Percentiles rank a stretch among this genome's conserved stretches.
Evolutionary conservation across 2,113 vertebrate species (phyloP).

Genomic region (Crypturellus undulatus): DNA sequence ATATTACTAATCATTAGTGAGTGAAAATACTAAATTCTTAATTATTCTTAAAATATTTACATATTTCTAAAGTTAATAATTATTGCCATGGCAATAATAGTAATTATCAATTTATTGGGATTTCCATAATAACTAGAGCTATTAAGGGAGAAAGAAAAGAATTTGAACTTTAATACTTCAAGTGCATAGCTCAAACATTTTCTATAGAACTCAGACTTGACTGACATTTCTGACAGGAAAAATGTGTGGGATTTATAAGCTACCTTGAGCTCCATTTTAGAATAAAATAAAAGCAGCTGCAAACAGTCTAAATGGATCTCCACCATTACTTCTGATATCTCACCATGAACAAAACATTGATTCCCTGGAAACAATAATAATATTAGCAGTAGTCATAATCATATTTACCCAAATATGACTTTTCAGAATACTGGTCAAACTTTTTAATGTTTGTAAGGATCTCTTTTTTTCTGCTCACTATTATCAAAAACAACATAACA

Average conservation of each 20-base stretch:
- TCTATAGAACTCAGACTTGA: background rate
- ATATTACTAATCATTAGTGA: background rate
- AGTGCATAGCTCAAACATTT: background rate
- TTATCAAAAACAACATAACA: background rate
- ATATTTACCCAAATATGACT: background rate
- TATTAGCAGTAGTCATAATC: background rate
- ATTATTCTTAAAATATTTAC: background rate
- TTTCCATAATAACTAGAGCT: too few species aligned
- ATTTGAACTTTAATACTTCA: background rate
- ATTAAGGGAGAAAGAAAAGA: background rate
- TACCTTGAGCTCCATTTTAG: background rate
- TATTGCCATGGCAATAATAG: too few species aligned
- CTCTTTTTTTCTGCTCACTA: background rate
- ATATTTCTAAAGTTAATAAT: background rate
- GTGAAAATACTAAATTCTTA: background rate
- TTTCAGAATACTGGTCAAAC: background rate
- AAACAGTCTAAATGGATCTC: background rate
- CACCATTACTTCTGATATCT: background rate
- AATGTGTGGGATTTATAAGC: background rate
- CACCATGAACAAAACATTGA: background rate
- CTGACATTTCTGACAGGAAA: background rate
- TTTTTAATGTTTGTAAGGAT: constrained; percentile 26
- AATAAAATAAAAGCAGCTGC: background rate
- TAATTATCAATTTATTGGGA: too few species aligned
- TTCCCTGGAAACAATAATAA: background rate